Conservation (phyloP, 2,113 vertebrate species). For the Gnathonemus longibarbis region DNA sequence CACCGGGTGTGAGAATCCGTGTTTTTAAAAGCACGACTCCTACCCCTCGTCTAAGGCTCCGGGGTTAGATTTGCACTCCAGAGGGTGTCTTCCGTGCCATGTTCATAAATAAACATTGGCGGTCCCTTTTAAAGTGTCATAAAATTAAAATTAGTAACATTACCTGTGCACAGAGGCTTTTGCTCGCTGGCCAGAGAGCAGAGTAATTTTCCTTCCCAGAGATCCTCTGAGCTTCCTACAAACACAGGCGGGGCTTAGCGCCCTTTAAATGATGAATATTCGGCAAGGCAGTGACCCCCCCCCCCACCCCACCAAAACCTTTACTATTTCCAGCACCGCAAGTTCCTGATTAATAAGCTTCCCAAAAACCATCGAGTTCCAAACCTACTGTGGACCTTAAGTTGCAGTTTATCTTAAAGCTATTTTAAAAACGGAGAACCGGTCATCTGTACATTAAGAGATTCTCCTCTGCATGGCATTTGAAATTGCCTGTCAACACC, state of each 20-base stretch:
- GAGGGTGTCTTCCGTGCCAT: background rate
- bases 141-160: slow-evolving; percentile 24
- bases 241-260: background rate
- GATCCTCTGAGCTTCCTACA: background rate
- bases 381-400: slow-evolving; percentile 22
- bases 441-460: background rate
- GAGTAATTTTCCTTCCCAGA: background rate
- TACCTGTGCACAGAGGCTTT: background rate
- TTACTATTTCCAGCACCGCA: slow-evolving; percentile 13
- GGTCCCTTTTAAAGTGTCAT: slow-evolving; percentile 26
- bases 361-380: slow-evolving; percentile 29
- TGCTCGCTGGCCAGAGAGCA: background rate
- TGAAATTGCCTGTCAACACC: slow-evolving; percentile 13
- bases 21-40: slow-evolving; percentile 30
- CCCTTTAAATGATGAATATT: background rate
- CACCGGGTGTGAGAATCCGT: background rate
- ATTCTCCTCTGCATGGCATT: background rate
- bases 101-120: slow-evolving; percentile 30
- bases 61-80: slow-evolving; percentile 23
- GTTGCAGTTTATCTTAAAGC: slow-evolving; percentile 23
- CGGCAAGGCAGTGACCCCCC: background rate
- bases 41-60: background rate
- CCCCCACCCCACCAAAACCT: slow-evolving; percentile 7
- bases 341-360: slow-evolving; percentile 39
- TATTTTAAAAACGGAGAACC: slow-evolving; percentile 16